Conservation (phyloP, 2,113 vertebrate genomes). For the Pomatostomus ruficeps region DNA sequence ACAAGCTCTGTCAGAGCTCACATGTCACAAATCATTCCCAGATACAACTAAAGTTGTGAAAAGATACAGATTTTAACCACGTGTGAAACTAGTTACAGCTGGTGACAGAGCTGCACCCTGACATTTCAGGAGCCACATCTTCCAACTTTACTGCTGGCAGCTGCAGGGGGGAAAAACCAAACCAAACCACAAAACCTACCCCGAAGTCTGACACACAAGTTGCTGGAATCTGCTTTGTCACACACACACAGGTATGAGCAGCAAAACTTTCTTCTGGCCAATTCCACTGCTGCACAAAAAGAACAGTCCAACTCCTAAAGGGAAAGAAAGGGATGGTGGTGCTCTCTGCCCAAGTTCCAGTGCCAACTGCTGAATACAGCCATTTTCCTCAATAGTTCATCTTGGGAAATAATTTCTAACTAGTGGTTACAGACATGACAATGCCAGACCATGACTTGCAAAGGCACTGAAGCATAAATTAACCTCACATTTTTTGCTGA, state of each 20-base stretch:
- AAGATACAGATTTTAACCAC: background rate
- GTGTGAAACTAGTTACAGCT: background rate
- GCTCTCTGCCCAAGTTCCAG: background rate
- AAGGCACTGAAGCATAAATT: background rate
- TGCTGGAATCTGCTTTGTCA: background rate
- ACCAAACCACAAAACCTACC: background rate
- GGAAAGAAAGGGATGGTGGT: background rate
- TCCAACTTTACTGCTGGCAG: background rate
- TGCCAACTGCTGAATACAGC: background rate
- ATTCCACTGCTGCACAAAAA: background rate
- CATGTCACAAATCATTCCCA: background rate
- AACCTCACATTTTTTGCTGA: background rate
- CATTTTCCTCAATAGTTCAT: background rate
- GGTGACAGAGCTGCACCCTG: background rate
- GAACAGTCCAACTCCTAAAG: background rate
- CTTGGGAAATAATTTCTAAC: background rate
- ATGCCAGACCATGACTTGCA: background rate
- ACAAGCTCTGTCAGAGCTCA: background rate
- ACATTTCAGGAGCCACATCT: background rate
- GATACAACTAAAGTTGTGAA: background rate
- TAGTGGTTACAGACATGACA: background rate
- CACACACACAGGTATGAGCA: background rate
- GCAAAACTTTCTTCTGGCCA: background rate
- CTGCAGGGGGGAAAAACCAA: background rate
- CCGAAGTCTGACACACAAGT: background rate